A percentile compares a stretch with the other conserved stretches of the same genome.
Conservation (phyloP, 2,113 vertebrate species). For the Nothocercus nigrocapillus region DNA sequence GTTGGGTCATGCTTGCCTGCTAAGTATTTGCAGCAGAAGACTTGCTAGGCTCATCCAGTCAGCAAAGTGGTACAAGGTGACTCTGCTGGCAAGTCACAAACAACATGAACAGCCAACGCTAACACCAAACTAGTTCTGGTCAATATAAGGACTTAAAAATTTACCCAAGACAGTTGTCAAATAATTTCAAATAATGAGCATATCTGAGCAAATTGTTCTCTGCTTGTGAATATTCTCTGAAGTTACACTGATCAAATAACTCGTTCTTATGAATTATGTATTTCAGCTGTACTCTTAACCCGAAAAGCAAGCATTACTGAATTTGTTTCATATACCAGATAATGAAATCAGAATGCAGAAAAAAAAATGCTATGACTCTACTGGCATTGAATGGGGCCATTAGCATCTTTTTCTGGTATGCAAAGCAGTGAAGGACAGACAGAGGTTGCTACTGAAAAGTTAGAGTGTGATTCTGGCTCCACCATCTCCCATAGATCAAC, state of each 20-base stretch:
- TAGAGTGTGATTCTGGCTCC: neutral
- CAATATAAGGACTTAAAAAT: neutral
- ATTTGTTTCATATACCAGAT: neutral
- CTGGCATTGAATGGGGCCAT: neutral
- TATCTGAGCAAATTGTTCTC: neutral
- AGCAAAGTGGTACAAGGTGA: neutral
- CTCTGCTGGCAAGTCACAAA: neutral
- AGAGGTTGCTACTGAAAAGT: neutral
- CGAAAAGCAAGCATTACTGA: neutral
- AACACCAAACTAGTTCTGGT: constrained; percentile 26
- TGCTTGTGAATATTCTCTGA: neutral
- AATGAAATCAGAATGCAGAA: neutral
- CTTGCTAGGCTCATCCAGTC: neutral
- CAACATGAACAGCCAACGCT: neutral
- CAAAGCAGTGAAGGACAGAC: too few species aligned
- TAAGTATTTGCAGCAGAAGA: neutral
- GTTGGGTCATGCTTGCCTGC: neutral
- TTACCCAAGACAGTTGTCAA: neutral
- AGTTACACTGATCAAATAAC: neutral
- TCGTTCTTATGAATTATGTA: constrained; percentile 17
- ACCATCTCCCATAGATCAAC: neutral
- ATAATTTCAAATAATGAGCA: constrained; percentile 14
- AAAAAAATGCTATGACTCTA: neutral
- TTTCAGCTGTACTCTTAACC: neutral
- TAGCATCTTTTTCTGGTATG: neutral